A percentile compares a stretch with the other conserved stretches of the same genome.
phyloP scores from a whole-genome alignment of 2,888 invertebrate genomes.

The Chironomus tentans region DNA sequence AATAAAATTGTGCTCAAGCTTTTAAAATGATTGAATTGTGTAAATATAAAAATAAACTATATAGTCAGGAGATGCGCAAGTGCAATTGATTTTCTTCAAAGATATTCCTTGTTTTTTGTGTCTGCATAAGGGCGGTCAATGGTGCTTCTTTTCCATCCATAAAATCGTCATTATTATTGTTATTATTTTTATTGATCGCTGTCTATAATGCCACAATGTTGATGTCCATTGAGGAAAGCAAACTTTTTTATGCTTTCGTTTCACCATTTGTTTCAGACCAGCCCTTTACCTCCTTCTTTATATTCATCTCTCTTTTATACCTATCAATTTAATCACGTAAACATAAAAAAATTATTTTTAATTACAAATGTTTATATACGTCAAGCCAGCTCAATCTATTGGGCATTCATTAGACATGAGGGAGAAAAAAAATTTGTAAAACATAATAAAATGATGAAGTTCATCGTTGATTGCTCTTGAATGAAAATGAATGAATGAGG shows the following conservation, averaged over 20 bases:
- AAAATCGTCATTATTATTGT: background rate
- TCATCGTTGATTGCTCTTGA: background rate
- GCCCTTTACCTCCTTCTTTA: background rate
- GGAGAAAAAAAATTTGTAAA: background rate
- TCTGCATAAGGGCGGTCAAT: background rate
- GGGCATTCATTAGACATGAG: background rate
- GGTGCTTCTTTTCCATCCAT: background rate
- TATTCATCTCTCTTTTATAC: background rate
- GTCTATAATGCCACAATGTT: background rate
- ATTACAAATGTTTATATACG: background rate
- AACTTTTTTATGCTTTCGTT: background rate
- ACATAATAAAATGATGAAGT: background rate
- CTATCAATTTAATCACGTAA: conserved; percentile 11
- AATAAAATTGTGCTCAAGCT: background rate
- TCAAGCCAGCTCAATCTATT: background rate
- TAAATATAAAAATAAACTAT: background rate
- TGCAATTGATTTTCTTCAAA: background rate
- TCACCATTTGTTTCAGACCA: background rate
- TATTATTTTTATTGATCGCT: background rate
- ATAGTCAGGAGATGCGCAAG: background rate
- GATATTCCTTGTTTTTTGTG: no score
- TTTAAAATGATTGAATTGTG: no score
- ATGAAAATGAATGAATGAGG: background rate
- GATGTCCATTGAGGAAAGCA: no score
- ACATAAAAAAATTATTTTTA: conserved; percentile 2